Evolutionary conservation across 1,140 invertebrate genomes (phyloP), one percentile per base, ranked within the genome.

Genomic region (Cyclina sinensis): DNA sequence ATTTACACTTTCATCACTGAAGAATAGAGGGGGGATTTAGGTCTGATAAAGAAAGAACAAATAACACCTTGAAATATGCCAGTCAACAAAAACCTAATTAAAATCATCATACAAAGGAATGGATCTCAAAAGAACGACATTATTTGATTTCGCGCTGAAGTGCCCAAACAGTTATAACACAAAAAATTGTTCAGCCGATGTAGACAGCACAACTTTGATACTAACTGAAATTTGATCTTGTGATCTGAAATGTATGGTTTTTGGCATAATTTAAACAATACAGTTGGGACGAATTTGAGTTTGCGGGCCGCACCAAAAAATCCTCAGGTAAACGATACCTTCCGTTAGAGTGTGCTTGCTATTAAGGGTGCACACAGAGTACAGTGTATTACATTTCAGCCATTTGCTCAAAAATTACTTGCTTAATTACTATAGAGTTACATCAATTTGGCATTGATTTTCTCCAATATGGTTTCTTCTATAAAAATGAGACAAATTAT

Each of bases 41-140:
- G 16, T 48, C 14, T 30, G 46, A 78, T 78, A 78, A 78, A 78
- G 74, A 51, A 35, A 78, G 74, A 51, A 78, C 74, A 78, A 78
- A 78, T 57, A 78, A 51, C 74, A 78, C 74, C 74, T 78, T 14
- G 27, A 51, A 76, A 39, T 48, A 78, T 48, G 24, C 43, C 43
- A 78, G 24, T 54, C 46, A 78, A 78, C 73, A 78, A 54, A 78
- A 78, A 78, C 24, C 74, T 32, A 78, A 78, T 78, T 78, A 54
- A 78, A 78, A 78, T 57, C 3, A 54, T 78, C 74, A 78, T 78
- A 78, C 74, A 76, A 76, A 76, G 46, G 35, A 30, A 46, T n/a
- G 24, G 43, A n/a, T 48, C 73, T 76, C 4, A 76, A 76, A 76
- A 76, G 73, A 76, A 46, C 27, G 30, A 35, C 59, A 70, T 37